Conservation (phyloP, 2,888 invertebrate species). For the Flabesymbios commensalis region DNA sequence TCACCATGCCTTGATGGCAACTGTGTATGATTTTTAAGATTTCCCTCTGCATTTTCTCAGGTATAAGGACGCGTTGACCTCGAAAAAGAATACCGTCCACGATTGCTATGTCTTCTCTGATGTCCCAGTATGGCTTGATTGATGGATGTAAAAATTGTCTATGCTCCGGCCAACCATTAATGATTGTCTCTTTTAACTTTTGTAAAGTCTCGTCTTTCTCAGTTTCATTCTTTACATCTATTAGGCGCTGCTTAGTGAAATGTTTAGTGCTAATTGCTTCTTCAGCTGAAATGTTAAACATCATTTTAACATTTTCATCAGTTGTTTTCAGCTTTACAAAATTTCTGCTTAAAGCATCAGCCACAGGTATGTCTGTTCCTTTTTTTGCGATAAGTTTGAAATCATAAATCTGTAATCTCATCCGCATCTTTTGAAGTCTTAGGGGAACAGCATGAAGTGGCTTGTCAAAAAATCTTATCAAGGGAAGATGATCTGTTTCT, state of each 20-base stretch:
- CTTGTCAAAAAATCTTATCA: slow-evolving; percentile 20
- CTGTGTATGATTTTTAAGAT: background rate
- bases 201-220: background rate
- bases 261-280: background rate
- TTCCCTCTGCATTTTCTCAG: background rate
- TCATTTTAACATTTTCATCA: background rate
- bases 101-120: background rate
- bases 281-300: background rate
- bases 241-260: background rate
- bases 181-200: background rate
- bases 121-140: background rate
- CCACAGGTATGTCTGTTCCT: slow-evolving; percentile 25
- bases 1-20: too few species aligned
- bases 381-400: slow-evolving; percentile 18
- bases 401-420: slow-evolving; percentile 22
- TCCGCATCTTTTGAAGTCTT: slow-evolving; percentile 21
- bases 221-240: background rate
- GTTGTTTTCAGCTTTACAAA: background rate
- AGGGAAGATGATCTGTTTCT: slow-evolving; percentile 26
- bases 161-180: background rate
- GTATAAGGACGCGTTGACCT: background rate
- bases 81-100: background rate
- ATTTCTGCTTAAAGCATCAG: slow-evolving; percentile 20
- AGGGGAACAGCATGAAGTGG: slow-evolving; percentile 20
- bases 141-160: background rate